phyloP scores from a whole-genome alignment of 2,888 invertebrate species.

The Lottia scabra region DNA sequence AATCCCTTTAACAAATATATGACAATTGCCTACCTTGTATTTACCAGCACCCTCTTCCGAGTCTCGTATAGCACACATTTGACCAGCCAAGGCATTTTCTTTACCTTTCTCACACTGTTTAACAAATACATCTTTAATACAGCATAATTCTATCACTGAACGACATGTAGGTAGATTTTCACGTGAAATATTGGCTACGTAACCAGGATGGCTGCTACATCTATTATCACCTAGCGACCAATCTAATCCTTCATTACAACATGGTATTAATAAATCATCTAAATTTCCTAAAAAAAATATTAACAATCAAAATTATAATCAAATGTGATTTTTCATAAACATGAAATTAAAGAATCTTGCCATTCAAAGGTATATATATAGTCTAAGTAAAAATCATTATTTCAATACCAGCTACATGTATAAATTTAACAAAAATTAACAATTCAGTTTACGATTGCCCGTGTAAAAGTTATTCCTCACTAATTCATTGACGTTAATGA shows the following conservation, averaged over 20 bases:
- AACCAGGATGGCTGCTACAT: slow-evolving; percentile 50
- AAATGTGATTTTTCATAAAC: too few species aligned
- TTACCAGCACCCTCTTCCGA: slow-evolving; percentile 52
- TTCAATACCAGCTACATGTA: too few species aligned
- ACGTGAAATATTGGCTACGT: slow-evolving; percentile 35
- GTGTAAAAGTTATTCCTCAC: too few species aligned
- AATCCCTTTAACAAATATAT: too few species aligned
- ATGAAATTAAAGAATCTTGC: too few species aligned
- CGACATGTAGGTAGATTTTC: slow-evolving; percentile 43
- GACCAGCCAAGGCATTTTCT: slow-evolving; percentile 37
- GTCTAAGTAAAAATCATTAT: too few species aligned
- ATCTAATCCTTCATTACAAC: slow-evolving; percentile 55
- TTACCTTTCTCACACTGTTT: slow-evolving; percentile 57
- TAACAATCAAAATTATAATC: neutral
- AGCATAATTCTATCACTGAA: slow-evolving; percentile 58
- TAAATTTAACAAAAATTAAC: too few species aligned
- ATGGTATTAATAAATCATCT: slow-evolving; percentile 40
- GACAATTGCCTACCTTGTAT: slow-evolving; percentile 47
- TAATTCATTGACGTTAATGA: too few species aligned
- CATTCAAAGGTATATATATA: too few species aligned
- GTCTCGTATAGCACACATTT: slow-evolving; percentile 48
- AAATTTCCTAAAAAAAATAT: slow-evolving; percentile 40
- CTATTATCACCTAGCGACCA: slow-evolving; percentile 47
- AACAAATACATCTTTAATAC: slow-evolving; percentile 57
- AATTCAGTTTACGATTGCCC: too few species aligned